Evolutionary conservation across 1,140 invertebrate species (phyloP), one percentile per base, ranked within the genome.

Genomic region (Sesamia nonagrioides): DNA sequence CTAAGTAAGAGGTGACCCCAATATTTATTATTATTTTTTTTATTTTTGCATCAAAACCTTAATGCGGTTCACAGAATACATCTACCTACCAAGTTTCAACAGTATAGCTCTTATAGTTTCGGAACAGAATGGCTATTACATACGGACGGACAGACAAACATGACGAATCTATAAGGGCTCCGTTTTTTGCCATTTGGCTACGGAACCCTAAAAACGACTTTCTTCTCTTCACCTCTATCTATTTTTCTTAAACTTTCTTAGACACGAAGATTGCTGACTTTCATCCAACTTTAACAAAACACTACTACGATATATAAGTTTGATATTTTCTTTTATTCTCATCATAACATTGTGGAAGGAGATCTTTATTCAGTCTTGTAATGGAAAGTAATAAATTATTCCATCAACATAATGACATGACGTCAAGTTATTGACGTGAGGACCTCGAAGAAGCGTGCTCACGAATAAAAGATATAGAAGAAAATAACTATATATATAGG

Each of bases 381-480:
- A 61, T 61, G 15, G 33, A 2, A 13, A 68, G n/a, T 68, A 48
- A 68, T 68, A 68, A 68, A 48, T 68, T 68, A 68, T 68, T 68
- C 63, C 63, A 68, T 68, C 63, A 68, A 48, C 63, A 2, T 48
- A 68, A 68, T 68, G 18, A 45, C 63, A 42, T 68, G 21, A 68
- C 35, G 7, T 68, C 7, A 42, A 68, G 37, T 48, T 68, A 48
- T 45, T 45, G 63, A 48, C 63, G n/a, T 66, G 60, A n/a, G 42
- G 61, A 33, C 61, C 40, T 66, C 61, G 15, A 15, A 61, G 52
- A 21, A 18, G 4, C 11, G 52, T 56, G 2, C 58, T 27, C 13
- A 56, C 8, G 54, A 56, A 21, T n/a, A 48, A 21, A 68, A 66
- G 61, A 48, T 21, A 21, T 21, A 68, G n/a, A 15, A 21, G 11